Evolutionary conservation across 2,888 invertebrate species (phyloP).

Genomic region (Brenthis hecate): DNA sequence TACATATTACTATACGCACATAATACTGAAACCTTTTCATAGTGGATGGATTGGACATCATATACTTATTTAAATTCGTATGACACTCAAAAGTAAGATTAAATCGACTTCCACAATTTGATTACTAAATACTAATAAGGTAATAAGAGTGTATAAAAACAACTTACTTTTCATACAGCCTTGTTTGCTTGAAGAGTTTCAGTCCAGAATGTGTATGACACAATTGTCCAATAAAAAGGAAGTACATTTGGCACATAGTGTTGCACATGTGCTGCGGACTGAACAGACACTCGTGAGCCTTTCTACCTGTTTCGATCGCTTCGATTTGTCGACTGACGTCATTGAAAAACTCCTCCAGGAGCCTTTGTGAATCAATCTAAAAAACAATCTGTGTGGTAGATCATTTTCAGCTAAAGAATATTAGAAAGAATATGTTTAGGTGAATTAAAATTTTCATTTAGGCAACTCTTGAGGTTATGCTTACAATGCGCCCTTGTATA

Average conservation of each 20-base stretch:
- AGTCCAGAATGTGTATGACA: constrained; percentile 87
- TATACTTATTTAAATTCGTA: too few relatives aligned
- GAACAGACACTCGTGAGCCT: constrained; percentile 93
- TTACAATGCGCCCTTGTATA: too few relatives aligned
- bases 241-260: constrained; percentile 96
- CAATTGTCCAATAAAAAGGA: constrained; percentile 94
- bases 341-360: constrained; percentile 89
- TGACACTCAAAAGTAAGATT: too few relatives aligned
- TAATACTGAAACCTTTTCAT: too few relatives aligned
- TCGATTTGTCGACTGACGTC: constrained; percentile 90
- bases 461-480: too few relatives aligned
- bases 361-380: constrained; percentile 85
- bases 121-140: background rate
- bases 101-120: too few relatives aligned
- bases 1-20: too few relatives aligned
- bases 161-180: constrained; percentile 88
- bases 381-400: constrained; percentile 5
- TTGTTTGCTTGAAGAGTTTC: constrained; percentile 87
- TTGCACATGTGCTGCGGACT: constrained; percentile 94
- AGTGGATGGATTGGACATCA: too few relatives aligned
- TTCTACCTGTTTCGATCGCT: constrained; percentile 87
- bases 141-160: background rate
- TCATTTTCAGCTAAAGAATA: too few relatives aligned
- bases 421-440: too few relatives aligned
- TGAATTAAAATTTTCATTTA: too few relatives aligned